phyloP scores from a whole-genome alignment of 1,140 invertebrate genomes.

The Pissodes strobi region DNA sequence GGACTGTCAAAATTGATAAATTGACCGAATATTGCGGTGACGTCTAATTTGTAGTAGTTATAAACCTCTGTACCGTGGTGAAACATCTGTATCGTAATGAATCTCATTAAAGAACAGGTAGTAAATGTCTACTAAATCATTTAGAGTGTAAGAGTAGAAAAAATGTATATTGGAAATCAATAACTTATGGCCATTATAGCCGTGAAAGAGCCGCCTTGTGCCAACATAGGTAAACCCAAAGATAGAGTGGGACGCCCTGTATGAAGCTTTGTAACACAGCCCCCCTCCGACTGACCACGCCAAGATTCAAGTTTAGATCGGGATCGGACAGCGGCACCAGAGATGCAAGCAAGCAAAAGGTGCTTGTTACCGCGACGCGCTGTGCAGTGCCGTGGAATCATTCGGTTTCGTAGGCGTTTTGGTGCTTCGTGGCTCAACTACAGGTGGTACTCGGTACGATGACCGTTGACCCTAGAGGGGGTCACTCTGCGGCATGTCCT shows the following conservation, averaged over 20 bases:
- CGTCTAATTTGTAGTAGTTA: too few relatives aligned
- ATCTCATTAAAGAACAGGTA: too few relatives aligned
- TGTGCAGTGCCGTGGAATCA: not conserved
- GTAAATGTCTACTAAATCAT: too few relatives aligned
- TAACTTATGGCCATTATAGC: too few relatives aligned
- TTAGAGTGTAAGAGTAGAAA: too few relatives aligned
- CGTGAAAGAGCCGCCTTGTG: too few relatives aligned
- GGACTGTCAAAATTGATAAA: too few relatives aligned
- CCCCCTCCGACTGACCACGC: slow-evolving; percentile 31
- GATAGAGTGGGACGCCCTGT: slow-evolving; percentile 18
- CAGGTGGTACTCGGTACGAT: slow-evolving; percentile 34
- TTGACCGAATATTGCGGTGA: too few relatives aligned
- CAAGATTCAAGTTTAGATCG: slow-evolving; percentile 35
- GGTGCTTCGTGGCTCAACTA: slow-evolving; percentile 23
- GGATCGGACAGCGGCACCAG: slow-evolving; percentile 19
- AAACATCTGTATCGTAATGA: too few relatives aligned
- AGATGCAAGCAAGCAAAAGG: slow-evolving; percentile 12
- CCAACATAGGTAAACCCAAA: too few relatives aligned
- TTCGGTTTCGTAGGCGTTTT: slow-evolving; percentile 22
- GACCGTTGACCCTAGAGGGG: slow-evolving; percentile 33
- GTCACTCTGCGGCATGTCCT: slow-evolving; percentile 30
- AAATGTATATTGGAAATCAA: too few relatives aligned
- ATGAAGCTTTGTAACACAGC: slow-evolving; percentile 13
- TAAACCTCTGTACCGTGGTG: too few relatives aligned
- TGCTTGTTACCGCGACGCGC: slow-evolving; percentile 2